phyloP scores from a whole-genome alignment of 2,888 invertebrate species.

The Ectropis crepuscularia region DNA sequence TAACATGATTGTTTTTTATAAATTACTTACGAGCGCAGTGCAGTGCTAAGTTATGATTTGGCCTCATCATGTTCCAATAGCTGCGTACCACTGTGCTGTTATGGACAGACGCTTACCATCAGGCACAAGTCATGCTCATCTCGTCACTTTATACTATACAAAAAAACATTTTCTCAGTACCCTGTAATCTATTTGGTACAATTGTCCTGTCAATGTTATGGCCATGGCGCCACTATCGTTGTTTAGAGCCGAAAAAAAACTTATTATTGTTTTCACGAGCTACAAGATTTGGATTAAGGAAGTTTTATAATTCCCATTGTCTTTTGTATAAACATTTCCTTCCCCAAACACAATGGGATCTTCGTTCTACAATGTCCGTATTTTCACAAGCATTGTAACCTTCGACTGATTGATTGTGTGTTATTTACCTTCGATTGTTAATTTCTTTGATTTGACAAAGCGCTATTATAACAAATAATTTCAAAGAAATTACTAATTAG shows the following conservation, averaged over 20 bases:
- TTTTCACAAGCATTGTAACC: constrained; percentile 24
- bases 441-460: constrained; percentile 20
- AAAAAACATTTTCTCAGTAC: too few relatives aligned
- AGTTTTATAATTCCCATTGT: constrained; percentile 22
- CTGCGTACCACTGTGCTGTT: too few relatives aligned
- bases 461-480: constrained; percentile 22
- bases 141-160: too few relatives aligned
- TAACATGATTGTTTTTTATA: too few relatives aligned
- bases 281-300: constrained; percentile 12
- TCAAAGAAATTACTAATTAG: background rate
- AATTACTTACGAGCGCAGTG: too few relatives aligned
- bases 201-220: too few relatives aligned
- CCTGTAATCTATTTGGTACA: too few relatives aligned
- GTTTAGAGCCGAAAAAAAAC: background rate
- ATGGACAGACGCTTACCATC: too few relatives aligned
- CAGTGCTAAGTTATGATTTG: too few relatives aligned
- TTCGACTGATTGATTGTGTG: constrained; percentile 27
- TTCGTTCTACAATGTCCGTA: constrained; percentile 11
- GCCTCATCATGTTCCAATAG: too few relatives aligned
- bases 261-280: background rate
- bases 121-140: too few relatives aligned
- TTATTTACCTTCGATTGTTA: constrained; percentile 16
- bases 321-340: constrained; percentile 25
- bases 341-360: constrained; percentile 28
- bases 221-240: too few relatives aligned